phyloP scores from a whole-genome alignment of 2,888 invertebrate species.

The Biston stratarius region DNA sequence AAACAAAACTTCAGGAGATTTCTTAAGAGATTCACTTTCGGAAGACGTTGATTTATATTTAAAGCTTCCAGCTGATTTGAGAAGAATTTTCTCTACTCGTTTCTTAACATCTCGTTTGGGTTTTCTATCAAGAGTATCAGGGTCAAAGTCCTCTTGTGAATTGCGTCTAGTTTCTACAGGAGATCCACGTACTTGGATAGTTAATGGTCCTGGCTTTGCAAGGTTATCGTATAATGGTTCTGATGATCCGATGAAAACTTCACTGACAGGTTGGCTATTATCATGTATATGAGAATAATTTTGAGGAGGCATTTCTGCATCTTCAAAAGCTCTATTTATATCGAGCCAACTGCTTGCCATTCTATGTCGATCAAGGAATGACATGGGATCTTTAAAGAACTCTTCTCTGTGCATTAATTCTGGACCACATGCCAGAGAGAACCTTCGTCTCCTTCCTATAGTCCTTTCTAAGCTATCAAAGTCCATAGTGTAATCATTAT shows the following conservation, averaged over 20 bases:
- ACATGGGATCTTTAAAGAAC: slow-evolving; percentile 55
- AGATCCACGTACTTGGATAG: slow-evolving; percentile 92
- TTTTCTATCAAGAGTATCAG: slow-evolving; percentile 94
- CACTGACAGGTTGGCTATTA: slow-evolving; percentile 84
- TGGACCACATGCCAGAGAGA: slow-evolving; percentile 74
- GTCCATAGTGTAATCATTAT: slow-evolving; percentile 62
- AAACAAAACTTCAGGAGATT: slow-evolving; percentile 70
- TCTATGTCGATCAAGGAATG: slow-evolving; percentile 63
- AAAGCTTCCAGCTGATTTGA: slow-evolving; percentile 91
- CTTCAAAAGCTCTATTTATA: slow-evolving; percentile 60
- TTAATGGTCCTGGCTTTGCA: slow-evolving; percentile 90
- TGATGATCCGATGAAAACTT: slow-evolving; percentile 89
- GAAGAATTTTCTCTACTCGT: slow-evolving; percentile 82
- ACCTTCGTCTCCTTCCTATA: slow-evolving; percentile 68
- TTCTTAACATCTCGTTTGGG: slow-evolving; percentile 79
- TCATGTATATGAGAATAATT: slow-evolving; percentile 65
- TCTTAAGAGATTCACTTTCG: slow-evolving; percentile 59
- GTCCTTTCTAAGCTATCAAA: slow-evolving; percentile 76
- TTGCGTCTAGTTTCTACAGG: slow-evolving; percentile 89
- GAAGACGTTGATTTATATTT: slow-evolving; percentile 81
- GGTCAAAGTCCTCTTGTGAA: slow-evolving; percentile 92
- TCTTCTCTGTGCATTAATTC: slow-evolving; percentile 75
- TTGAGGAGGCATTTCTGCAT: slow-evolving; percentile 60
- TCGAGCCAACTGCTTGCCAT: slow-evolving; percentile 78
- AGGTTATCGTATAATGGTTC: slow-evolving; percentile 84